A percentile compares a stretch with the other conserved stretches of the same genome.
These are phyloP conservation scores for Leucoma salicis DNA, from an alignment of 2,888 invertebrate genomes.

Conservation along the genomic window DNA sequence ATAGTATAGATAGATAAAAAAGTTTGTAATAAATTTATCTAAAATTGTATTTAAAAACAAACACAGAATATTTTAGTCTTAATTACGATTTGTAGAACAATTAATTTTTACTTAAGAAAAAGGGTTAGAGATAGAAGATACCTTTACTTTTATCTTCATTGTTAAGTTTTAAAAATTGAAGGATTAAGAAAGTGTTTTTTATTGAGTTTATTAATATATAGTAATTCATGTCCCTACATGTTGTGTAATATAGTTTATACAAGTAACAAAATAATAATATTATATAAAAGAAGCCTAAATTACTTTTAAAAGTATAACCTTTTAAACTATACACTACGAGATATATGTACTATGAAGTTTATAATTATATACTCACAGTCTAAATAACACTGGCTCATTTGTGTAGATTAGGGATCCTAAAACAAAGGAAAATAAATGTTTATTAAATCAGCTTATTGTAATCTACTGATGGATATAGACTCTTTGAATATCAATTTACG, in stretches of 20 bases:
- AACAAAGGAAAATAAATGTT: slow-evolving; percentile 33
- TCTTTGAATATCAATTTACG: too few relatives aligned
- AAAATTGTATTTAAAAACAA: slow-evolving; percentile 32
- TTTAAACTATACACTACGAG: too few relatives aligned
- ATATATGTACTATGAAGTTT: background rate
- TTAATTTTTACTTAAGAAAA: slow-evolving; percentile 10
- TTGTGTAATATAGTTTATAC: too few relatives aligned
- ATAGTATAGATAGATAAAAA: too few relatives aligned
- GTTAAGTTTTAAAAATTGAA: slow-evolving; percentile 21
- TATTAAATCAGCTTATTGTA: too few relatives aligned
- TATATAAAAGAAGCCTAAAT: too few relatives aligned
- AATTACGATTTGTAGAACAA: slow-evolving; percentile 35
- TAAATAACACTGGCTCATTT: slow-evolving; percentile 61
- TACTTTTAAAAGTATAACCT: too few relatives aligned
- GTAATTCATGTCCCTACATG: too few relatives aligned
- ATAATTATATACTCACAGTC: slow-evolving; percentile 58
- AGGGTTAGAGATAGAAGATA: too few relatives aligned
- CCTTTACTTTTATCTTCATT: slow-evolving; percentile 44
- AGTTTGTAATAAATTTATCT: too few relatives aligned
- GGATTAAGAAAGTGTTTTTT: background rate
- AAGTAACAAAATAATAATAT: too few relatives aligned
- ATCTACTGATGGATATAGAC: too few relatives aligned
- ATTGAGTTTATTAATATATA: background rate
- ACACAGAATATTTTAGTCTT: slow-evolving; percentile 36
- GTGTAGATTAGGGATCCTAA: slow-evolving; percentile 41